A percentile compares a stretch with the other conserved stretches of the same genome.
Conservation (phyloP, 1,140 invertebrate species). For the Drosophila tropicalis region DNA sequence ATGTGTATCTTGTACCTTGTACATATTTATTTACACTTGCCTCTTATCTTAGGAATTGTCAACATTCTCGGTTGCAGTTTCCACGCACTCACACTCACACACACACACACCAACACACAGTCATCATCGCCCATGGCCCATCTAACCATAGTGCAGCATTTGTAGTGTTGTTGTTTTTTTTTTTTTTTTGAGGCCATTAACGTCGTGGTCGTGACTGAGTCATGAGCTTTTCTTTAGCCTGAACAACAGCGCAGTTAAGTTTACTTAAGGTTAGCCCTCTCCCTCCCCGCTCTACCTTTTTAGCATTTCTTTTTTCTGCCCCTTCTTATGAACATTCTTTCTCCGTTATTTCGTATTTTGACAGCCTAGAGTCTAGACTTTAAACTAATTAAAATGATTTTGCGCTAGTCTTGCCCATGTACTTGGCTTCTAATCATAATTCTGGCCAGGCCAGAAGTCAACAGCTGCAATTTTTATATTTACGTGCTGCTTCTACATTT, state of each 20-base stretch:
- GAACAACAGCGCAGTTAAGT: constrained; percentile 40
- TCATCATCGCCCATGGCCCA: constrained; percentile 10
- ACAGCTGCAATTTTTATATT: constrained; percentile 20
- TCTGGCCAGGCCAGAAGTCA: constrained; percentile 2
- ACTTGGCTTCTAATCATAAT: constrained; percentile 50
- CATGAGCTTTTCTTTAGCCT: constrained; percentile 61
- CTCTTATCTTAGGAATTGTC: constrained; percentile 39
- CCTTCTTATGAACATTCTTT: constrained; percentile 28
- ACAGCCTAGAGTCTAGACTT: constrained; percentile 19
- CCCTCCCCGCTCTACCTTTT: not conserved
- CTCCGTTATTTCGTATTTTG: constrained; percentile 46
- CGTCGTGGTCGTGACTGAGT: constrained; percentile 61
- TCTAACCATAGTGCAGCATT: not conserved
- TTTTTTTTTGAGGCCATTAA: constrained; percentile 46
- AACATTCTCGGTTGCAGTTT: constrained; percentile 22
- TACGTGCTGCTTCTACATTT: constrained; percentile 54
- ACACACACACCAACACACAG: not conserved
- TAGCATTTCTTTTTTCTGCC: constrained; percentile 22
- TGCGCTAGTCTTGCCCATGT: constrained; percentile 29
- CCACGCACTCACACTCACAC: too few relatives aligned
- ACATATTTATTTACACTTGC: constrained; percentile 43
- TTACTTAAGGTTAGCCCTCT: constrained; percentile 60
- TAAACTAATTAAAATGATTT: constrained; percentile 53
- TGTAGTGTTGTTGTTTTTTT: not conserved
- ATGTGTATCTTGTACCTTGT: constrained; percentile 25